These are phyloP conservation scores for Mimachlamys varia DNA, from an alignment of 2,888 invertebrate species.

Conservation along the genomic window DNA sequence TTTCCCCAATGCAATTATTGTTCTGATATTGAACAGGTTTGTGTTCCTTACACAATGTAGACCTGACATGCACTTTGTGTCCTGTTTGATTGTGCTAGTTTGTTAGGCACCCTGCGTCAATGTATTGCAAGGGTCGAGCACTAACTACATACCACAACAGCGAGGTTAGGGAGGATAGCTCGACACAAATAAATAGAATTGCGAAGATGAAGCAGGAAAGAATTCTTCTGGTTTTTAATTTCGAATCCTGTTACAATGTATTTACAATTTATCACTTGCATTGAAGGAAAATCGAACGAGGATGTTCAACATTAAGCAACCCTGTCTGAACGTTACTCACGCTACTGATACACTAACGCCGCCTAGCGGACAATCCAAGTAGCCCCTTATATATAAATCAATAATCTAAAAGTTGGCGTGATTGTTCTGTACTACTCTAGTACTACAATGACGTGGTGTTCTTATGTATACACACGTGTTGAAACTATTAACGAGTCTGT, in stretches of 20 bases:
- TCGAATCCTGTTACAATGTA: constrained; percentile 1
- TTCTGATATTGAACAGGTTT: neutral
- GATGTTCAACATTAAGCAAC: neutral
- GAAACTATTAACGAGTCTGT: too few species aligned
- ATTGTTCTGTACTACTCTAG: neutral
- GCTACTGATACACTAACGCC: neutral
- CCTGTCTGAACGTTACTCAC: neutral
- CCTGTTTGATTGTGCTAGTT: neutral
- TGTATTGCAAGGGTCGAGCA: neutral
- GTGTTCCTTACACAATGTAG: neutral
- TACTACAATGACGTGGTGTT: neutral
- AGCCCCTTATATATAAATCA: neutral
- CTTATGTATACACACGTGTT: neutral
- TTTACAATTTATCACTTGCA: constrained; percentile 11
- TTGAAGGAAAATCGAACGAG: constrained; percentile 1
- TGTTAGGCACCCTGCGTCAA: neutral
- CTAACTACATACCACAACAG: neutral
- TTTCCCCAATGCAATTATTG: neutral
- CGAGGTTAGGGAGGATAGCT: neutral
- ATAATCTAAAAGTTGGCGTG: neutral
- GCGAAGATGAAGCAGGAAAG: neutral
- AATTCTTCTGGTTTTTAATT: neutral
- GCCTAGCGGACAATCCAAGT: neutral
- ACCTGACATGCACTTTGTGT: neutral
- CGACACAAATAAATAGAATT: neutral